Conservation (phyloP, 2,888 invertebrate species). For the Terebella lapidaria region DNA sequence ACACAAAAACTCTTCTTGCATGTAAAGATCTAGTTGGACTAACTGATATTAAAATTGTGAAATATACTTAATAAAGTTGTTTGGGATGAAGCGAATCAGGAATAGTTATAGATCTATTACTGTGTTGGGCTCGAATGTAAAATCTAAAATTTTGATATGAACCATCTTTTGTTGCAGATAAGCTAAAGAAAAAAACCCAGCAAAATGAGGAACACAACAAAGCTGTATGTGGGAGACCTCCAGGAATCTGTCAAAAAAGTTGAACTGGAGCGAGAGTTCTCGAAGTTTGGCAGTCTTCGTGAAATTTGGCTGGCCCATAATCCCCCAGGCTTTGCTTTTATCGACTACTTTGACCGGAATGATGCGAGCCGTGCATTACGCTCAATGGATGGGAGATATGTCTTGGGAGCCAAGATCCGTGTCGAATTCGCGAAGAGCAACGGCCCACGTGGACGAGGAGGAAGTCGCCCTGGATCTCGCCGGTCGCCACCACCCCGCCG, state of each 20-base stretch:
- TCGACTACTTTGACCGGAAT: neutral
- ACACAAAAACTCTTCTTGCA: too few relatives aligned
- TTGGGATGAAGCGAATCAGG: too few relatives aligned
- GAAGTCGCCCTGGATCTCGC: neutral
- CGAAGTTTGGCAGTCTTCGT: neutral
- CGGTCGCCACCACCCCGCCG: neutral
- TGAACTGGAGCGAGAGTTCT: slow-evolving; percentile 10
- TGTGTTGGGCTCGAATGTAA: too few relatives aligned
- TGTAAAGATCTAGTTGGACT: too few relatives aligned
- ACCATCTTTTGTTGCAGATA: too few relatives aligned
- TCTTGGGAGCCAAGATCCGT: neutral
- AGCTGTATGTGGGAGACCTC: slow-evolving; percentile 9
- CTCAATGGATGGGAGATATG: slow-evolving; percentile 1
- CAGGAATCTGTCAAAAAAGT: slow-evolving; percentile 3
- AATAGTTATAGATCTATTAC: too few relatives aligned
- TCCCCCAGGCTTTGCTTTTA: slow-evolving; percentile 16
- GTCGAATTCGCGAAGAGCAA: slow-evolving; percentile 8
- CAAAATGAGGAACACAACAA: neutral
- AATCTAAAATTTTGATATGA: too few relatives aligned
- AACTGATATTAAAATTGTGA: too few relatives aligned
- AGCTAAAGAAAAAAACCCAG: too few relatives aligned
- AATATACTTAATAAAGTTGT: too few relatives aligned
- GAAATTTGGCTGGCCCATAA: slow-evolving; percentile 14
- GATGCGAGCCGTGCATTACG: slow-evolving; percentile 4
- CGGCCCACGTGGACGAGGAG: neutral